phyloP scores from a whole-genome alignment of 2,113 vertebrate species.

The Elanoides forficatus region DNA sequence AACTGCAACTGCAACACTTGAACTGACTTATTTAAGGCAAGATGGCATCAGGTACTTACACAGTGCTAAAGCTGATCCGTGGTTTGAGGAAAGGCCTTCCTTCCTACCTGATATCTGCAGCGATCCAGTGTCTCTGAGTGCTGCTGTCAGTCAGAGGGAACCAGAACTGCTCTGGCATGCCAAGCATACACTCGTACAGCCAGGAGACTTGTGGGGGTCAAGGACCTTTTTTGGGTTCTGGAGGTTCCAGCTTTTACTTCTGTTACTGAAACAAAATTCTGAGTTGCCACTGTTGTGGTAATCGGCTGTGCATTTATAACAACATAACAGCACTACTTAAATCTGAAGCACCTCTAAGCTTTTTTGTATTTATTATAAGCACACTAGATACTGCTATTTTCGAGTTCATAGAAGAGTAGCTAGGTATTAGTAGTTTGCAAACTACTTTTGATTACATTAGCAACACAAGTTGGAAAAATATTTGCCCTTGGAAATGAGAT shows the following conservation, averaged over 20 bases:
- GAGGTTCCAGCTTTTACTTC: not conserved
- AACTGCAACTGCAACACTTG: not conserved
- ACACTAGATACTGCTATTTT: not conserved
- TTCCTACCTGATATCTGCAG: not conserved
- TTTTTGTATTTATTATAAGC: not conserved
- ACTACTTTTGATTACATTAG: not conserved
- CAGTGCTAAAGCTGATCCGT: not conserved
- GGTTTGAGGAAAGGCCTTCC: not conserved
- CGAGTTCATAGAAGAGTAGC: not conserved
- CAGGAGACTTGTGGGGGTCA: not conserved
- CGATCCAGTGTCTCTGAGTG: no score
- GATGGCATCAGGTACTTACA: not conserved
- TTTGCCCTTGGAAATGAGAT: not conserved
- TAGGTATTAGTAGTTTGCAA: not conserved
- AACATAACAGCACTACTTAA: not conserved
- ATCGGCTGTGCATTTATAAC: not conserved
- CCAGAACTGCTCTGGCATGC: not conserved
- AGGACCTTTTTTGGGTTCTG: not conserved
- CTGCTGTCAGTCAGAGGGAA: not conserved
- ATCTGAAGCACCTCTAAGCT: not conserved
- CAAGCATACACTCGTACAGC: accelerated
- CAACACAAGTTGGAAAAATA: not conserved
- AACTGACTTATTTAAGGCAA: not conserved
- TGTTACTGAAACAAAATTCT: not conserved
- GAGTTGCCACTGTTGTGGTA: not conserved